Evolutionary conservation across 92 coral and sea anemone genomes (phyloP).

Genomic region (Paragorgia papillata): DNA sequence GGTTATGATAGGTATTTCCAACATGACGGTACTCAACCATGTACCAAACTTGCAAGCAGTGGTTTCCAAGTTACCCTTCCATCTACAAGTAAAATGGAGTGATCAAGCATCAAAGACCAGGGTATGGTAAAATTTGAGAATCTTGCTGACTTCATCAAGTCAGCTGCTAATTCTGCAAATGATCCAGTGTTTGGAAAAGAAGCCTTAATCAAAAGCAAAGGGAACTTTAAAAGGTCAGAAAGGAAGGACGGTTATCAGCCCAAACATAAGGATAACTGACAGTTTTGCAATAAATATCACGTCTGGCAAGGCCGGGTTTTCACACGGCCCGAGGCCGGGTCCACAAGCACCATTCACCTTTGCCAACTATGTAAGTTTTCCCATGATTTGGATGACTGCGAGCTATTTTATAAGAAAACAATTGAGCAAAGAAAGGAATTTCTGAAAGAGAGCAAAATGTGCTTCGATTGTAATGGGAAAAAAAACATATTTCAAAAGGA

Average conservation of each 20-base stretch:
- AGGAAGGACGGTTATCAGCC: not conserved
- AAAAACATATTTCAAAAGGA: slow-evolving; percentile 56
- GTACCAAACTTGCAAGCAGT: slow-evolving; percentile 63
- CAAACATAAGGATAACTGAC: too few species aligned
- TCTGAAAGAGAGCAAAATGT: slow-evolving; percentile 49
- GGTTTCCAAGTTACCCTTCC: slow-evolving; percentile 50
- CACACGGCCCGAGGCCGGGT: slow-evolving; percentile 35
- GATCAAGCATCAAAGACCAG: slow-evolving; percentile 38
- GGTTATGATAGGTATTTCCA: slow-evolving; percentile 63
- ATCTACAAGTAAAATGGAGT: slow-evolving; percentile 57
- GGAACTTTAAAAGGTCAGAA: slow-evolving; percentile 14
- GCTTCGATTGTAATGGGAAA: slow-evolving; percentile 63
- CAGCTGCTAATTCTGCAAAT: slow-evolving; percentile 62
- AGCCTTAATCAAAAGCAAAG: slow-evolving; percentile 39
- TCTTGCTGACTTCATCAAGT: slow-evolving; percentile 40
- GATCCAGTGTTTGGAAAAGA: slow-evolving; percentile 62
- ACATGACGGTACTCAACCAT: slow-evolving; percentile 67
- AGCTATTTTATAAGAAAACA: slow-evolving; percentile 44
- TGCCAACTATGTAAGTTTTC: slow-evolving; percentile 49
- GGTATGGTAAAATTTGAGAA: slow-evolving; percentile 43
- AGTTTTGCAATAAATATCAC: too few species aligned
- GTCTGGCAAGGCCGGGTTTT: too few species aligned
- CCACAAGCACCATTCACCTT: slow-evolving; percentile 15
- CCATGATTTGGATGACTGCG: slow-evolving; percentile 63
- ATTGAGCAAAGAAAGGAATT: slow-evolving; percentile 50